These are phyloP conservation scores for Andrena hattorfiana DNA, from an alignment of 2,888 invertebrate species.

Conservation along the genomic window DNA sequence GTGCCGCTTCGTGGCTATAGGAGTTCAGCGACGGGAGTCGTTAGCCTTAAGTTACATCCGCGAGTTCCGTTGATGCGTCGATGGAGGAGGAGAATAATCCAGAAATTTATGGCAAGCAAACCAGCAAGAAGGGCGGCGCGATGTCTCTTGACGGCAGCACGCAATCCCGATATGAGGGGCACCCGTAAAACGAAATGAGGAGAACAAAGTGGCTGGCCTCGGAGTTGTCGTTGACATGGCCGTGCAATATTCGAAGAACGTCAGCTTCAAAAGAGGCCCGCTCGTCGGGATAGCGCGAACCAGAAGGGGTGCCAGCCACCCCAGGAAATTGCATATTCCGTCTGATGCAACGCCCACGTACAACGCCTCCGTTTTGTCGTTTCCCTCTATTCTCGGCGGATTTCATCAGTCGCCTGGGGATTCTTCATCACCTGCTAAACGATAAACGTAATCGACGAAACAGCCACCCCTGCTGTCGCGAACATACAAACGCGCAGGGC, in stretches of 20 bases:
- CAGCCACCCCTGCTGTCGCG: background rate
- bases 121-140: constrained; percentile 22
- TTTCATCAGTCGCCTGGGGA: constrained; percentile 42
- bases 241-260: constrained; percentile 63
- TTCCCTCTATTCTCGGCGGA: constrained; percentile 30
- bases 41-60: constrained; percentile 30
- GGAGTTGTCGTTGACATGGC: constrained; percentile 36
- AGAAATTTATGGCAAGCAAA: constrained; percentile 41
- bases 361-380: constrained; percentile 45
- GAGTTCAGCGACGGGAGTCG: constrained; percentile 13
- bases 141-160: constrained; percentile 38
- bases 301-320: constrained; percentile 9
- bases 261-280: constrained; percentile 46
- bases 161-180: constrained; percentile 54
- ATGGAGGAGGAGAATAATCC: constrained; percentile 35
- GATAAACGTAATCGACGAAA: constrained; percentile 24
- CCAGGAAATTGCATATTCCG: constrained; percentile 66
- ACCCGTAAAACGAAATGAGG: constrained; percentile 57
- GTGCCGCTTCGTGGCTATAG: constrained; percentile 30
- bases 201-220: constrained; percentile 45
- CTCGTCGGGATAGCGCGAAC: constrained; percentile 28
- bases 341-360: constrained; percentile 51
- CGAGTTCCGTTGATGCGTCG: constrained; percentile 41
- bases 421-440: constrained; percentile 17
- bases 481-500: background rate